A percentile compares a stretch with the other conserved stretches of the same genome.
Evolutionary conservation across 2,888 invertebrate species (phyloP).

Genomic region (Cremastinae sp.): DNA sequence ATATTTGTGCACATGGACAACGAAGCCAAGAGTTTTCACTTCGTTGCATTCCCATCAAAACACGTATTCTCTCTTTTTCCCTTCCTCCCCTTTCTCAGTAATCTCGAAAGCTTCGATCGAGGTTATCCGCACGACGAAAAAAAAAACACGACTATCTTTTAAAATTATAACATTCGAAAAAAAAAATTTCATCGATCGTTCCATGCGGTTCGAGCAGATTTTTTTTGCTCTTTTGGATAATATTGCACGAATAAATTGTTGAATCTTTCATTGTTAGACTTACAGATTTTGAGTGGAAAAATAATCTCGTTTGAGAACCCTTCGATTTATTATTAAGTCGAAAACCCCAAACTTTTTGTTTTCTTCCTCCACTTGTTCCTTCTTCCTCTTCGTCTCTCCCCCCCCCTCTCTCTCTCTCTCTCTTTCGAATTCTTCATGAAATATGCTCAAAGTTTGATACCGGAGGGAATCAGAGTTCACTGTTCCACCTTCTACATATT

Average conservation of each 20-base stretch:
- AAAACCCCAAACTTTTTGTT: constrained; percentile 1
- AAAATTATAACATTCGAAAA: background rate
- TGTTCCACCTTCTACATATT: constrained; percentile 4
- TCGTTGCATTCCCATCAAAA: constrained; percentile 17
- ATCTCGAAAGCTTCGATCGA: constrained; percentile 2
- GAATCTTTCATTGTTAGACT: background rate
- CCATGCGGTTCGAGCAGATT: too few relatives aligned
- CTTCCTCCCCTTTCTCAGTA: too few relatives aligned
- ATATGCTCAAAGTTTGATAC: constrained; percentile 21
- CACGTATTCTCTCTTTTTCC: constrained; percentile 1
- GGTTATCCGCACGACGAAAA: constrained; percentile 5
- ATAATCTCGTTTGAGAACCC: background rate
- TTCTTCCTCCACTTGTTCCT: too few relatives aligned
- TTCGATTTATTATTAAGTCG: constrained; percentile 28
- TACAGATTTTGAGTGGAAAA: background rate
- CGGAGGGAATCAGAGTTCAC: constrained; percentile 11
- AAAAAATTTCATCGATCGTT: too few relatives aligned
- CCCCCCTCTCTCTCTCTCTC: background rate
- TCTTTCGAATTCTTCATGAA: constrained; percentile 10
- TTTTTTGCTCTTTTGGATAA: too few relatives aligned
- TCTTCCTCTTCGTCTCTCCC: background rate
- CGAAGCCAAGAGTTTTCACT: constrained; percentile 7
- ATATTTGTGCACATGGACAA: too few relatives aligned
- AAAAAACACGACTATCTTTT: background rate
- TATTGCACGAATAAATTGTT: too few relatives aligned